phyloP scores from a whole-genome alignment of 2,888 invertebrate genomes.

The Antheraea yamamai region DNA sequence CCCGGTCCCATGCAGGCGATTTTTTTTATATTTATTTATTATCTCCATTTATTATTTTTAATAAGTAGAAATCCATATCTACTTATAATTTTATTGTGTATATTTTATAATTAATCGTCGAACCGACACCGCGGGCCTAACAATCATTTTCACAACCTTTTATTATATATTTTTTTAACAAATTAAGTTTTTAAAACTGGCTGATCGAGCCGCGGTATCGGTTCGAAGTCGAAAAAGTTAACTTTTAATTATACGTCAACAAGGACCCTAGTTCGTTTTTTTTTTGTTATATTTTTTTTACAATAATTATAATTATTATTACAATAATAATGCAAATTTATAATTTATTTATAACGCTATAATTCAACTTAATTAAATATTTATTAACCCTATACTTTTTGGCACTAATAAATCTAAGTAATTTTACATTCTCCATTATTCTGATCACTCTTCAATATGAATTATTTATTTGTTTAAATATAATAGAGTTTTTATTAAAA shows the following conservation, averaged over 20 bases:
- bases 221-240: conserved; percentile 59
- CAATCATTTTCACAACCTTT: conserved; percentile 76
- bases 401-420: conserved; percentile 80
- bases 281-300: conserved; percentile 65
- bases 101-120: conserved; percentile 60
- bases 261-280: conserved; percentile 78
- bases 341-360: conserved; percentile 69
- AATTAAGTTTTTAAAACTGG: conserved; percentile 75
- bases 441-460: conserved; percentile 26
- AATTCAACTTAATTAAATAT: conserved; percentile 72
- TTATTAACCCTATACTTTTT: conserved; percentile 73
- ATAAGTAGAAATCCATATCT: conserved; percentile 7
- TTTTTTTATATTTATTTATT: conserved; percentile 53
- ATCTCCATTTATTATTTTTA: conserved; percentile 62
- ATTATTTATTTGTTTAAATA: conserved; percentile 1
- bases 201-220: conserved; percentile 64
- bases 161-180: conserved; percentile 59
- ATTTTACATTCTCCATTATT: conserved; percentile 31
- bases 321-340: conserved; percentile 53
- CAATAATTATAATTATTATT: conserved; percentile 60
- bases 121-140: conserved; percentile 59
- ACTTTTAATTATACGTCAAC: conserved; percentile 65
- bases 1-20: conserved; percentile 73
- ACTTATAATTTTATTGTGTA: conserved; percentile 32
- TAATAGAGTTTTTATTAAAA: neutral